Conservation (phyloP, 2,888 invertebrate genomes). For the Dione juno region DNA sequence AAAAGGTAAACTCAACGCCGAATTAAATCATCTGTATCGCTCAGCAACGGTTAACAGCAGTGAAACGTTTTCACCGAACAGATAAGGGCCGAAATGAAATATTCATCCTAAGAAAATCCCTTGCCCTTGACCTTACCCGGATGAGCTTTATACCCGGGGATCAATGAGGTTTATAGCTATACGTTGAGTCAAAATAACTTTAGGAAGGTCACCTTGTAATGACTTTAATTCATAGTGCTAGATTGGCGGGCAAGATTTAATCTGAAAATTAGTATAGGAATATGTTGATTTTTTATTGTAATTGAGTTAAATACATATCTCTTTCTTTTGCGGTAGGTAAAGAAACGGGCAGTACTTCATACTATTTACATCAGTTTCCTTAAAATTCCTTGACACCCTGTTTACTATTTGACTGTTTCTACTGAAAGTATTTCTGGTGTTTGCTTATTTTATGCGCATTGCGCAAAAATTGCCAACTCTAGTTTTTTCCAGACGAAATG, state of each 20-base stretch:
- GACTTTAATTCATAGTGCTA: not conserved
- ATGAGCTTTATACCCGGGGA: slow-evolving; percentile 14
- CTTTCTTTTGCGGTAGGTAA: too few relatives aligned
- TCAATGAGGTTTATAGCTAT: slow-evolving; percentile 1
- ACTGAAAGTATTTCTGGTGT: too few relatives aligned
- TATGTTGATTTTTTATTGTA: too few relatives aligned
- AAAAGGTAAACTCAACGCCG: not conserved
- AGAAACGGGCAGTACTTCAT: too few relatives aligned
- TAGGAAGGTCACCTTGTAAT: not conserved
- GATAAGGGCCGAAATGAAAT: slow-evolving; percentile 11
- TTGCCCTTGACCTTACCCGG: slow-evolving; percentile 22
- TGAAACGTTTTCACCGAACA: not conserved
- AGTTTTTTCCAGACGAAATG: not conserved
- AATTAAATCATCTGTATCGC: slow-evolving; percentile 14
- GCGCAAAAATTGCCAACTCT: not conserved
- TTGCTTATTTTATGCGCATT: not conserved
- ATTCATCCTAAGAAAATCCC: not conserved
- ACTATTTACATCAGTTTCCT: too few relatives aligned
- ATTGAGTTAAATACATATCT: too few relatives aligned
- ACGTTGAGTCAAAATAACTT: not conserved
- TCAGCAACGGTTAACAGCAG: slow-evolving; percentile 4
- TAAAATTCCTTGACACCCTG: too few relatives aligned
- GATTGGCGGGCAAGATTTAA: too few relatives aligned
- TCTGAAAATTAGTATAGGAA: not conserved
- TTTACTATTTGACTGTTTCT: too few relatives aligned